These are phyloP conservation scores for Eurosta solidaginis DNA, from an alignment of 1,140 invertebrate species.

Conservation along the genomic window DNA sequence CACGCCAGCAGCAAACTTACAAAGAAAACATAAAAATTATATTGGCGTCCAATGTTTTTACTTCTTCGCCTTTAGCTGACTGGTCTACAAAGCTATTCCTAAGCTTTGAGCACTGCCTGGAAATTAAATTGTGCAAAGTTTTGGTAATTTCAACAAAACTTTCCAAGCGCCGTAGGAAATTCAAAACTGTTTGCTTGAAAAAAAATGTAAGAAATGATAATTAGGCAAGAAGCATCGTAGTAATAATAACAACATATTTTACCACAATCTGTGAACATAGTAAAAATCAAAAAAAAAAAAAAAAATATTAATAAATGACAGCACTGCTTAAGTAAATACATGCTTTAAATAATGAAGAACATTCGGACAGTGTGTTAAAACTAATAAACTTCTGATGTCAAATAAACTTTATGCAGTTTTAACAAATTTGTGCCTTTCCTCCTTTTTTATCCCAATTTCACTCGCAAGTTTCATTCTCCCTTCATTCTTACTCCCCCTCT, in stretches of 20 bases:
- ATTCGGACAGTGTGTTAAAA: too few relatives aligned
- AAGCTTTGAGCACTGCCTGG: background rate
- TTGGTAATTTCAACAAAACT: slow-evolving; percentile 18
- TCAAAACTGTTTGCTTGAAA: background rate
- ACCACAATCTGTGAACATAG: background rate
- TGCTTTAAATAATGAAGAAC: too few relatives aligned
- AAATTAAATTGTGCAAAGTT: slow-evolving; percentile 22
- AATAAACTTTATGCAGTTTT: too few relatives aligned
- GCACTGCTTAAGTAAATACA: too few relatives aligned
- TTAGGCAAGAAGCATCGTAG: background rate
- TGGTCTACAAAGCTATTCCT: too few relatives aligned
- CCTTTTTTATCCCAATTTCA: too few relatives aligned
- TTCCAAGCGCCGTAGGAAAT: background rate
- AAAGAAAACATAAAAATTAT: slow-evolving; percentile 19
- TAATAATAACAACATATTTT: background rate
- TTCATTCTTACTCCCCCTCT: too few relatives aligned
- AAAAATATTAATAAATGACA: background rate
- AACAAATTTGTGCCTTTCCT: too few relatives aligned
- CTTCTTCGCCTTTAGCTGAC: background rate
- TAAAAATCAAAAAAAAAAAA: too few relatives aligned
- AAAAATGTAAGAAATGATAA: slow-evolving; percentile 19
- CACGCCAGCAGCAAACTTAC: background rate
- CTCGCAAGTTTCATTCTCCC: too few relatives aligned
- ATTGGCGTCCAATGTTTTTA: background rate
- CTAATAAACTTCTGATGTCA: too few relatives aligned